Evolutionary conservation across 2,797 vertebrate genomes (phyloP).

Genomic region (Dallia pectoralis): DNA sequence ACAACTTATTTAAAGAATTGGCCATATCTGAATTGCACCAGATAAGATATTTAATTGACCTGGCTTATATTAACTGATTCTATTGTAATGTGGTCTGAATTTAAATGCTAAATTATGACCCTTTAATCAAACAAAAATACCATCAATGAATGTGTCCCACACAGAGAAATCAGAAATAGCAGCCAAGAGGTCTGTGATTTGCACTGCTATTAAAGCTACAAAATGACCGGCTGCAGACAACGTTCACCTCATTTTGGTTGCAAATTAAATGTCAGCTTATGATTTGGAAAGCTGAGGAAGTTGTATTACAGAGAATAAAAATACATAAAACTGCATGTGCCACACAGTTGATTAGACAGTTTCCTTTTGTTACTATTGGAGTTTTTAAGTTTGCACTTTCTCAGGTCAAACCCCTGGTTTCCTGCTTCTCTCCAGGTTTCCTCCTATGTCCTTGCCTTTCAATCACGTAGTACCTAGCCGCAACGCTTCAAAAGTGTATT

Average conservation of each 20-base stretch:
- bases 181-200: conserved; percentile 51
- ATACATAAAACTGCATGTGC: conserved; percentile 12
- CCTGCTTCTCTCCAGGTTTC: no score
- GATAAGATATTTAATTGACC: conserved; percentile 7
- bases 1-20: neutral
- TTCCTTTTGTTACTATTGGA: neutral
- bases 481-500: no score
- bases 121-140: conserved; percentile 10
- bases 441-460: no score
- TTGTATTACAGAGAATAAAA: conserved; percentile 47
- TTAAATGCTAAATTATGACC: neutral
- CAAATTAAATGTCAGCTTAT: conserved; percentile 70
- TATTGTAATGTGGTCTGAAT: conserved; percentile 1
- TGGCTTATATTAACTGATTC: conserved; percentile 8
- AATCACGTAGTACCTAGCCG: no score
- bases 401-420: no score
- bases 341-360: conserved; percentile 22
- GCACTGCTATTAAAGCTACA: conserved; percentile 55
- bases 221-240: conserved; percentile 61
- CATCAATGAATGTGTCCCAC: conserved; percentile 11
- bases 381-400: no score
- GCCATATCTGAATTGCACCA: neutral
- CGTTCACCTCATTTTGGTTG: conserved; percentile 70
- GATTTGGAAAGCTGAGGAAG: conserved; percentile 49
- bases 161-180: conserved; percentile 28